phyloP scores from a whole-genome alignment of 2,888 invertebrate species.

The Lepetodrilus schrolli region DNA sequence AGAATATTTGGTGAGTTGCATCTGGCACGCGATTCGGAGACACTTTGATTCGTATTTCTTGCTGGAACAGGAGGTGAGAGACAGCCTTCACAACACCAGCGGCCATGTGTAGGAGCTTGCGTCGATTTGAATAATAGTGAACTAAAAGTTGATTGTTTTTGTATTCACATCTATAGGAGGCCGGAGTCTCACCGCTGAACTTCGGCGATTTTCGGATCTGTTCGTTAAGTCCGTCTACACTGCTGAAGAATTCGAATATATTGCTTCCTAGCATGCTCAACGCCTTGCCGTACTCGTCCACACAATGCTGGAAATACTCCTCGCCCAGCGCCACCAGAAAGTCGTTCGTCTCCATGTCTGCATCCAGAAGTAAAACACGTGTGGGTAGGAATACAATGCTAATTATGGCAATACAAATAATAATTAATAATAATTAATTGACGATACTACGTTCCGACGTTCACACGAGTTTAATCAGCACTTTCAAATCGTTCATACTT shows the following conservation, averaged over 20 bases:
- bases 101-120: conserved; percentile 94
- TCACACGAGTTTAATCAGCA: no score
- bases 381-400: background rate
- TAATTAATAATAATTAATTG: no score
- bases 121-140: conserved; percentile 96
- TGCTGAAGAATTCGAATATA: conserved; percentile 94
- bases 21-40: conserved; percentile 90
- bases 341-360: conserved; percentile 76
- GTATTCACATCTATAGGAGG: conserved; percentile 88
- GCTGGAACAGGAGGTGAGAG: conserved; percentile 92
- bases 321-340: conserved; percentile 93
- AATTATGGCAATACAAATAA: no score
- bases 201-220: conserved; percentile 87
- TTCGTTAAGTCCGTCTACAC: conserved; percentile 95
- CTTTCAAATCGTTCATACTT: no score
- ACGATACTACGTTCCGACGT: no score
- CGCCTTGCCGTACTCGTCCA: conserved; percentile 97
- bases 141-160: conserved; percentile 78
- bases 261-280: conserved; percentile 95
- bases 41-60: conserved; percentile 92
- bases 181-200: conserved; percentile 85
- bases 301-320: conserved; percentile 96
- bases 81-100: conserved; percentile 98
- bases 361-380: background rate
- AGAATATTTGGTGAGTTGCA: conserved; percentile 79